Evolutionary conservation across 2,888 invertebrate genomes (phyloP).

Genomic region (Scaptomyza flava): DNA sequence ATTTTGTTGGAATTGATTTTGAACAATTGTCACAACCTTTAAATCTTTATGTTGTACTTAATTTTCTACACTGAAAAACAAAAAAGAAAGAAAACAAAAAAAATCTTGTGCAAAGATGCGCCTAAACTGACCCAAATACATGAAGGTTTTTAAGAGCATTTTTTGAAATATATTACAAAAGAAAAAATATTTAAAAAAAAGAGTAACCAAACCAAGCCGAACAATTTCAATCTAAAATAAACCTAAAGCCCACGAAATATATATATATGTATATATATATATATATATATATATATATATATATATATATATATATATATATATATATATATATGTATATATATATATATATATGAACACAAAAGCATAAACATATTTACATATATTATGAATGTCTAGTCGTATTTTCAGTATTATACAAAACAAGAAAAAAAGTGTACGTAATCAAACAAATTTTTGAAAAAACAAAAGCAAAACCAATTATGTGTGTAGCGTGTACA

Average conservation of each 20-base stretch:
- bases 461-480: conserved; percentile 57
- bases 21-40: conserved; percentile 17
- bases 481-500: conserved; percentile 78
- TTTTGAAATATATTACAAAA: conserved; percentile 71
- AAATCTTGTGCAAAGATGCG: conserved; percentile 1
- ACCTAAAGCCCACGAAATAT: conserved; percentile 73
- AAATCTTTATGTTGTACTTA: conserved; percentile 43
- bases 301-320: conserved; percentile 43
- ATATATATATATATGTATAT: conserved; percentile 38
- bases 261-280: conserved; percentile 39
- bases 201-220: conserved; percentile 56
- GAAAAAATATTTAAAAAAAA: conserved; percentile 3
- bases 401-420: conserved; percentile 84
- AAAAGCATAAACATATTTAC: conserved; percentile 70
- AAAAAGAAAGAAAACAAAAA: neutral
- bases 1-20: conserved; percentile 55
- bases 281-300: conserved; percentile 42
- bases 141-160: conserved; percentile 70
- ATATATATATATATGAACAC: conserved; percentile 41
- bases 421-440: conserved; percentile 48
- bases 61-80: conserved; percentile 41
- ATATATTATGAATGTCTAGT: conserved; percentile 83
- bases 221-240: conserved; percentile 76
- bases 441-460: conserved; percentile 69
- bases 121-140: conserved; percentile 30